Conservation (phyloP, 1,140 invertebrate species). For the Hycleus cichorii region DNA sequence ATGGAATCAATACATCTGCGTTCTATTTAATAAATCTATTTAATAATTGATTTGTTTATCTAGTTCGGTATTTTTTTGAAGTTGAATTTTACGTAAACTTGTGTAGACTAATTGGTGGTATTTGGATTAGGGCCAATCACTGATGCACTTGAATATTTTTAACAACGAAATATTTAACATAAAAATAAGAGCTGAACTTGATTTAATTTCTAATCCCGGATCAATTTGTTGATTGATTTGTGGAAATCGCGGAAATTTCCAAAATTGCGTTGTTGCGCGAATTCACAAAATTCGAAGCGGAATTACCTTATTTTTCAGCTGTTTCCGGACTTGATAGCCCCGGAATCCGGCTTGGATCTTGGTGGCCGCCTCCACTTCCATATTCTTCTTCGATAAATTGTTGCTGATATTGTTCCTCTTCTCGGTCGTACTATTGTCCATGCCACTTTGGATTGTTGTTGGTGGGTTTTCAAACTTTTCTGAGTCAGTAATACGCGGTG, state of each 20-base stretch:
- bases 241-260: neutral
- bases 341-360: slow-evolving; percentile 69
- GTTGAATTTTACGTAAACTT: too few relatives aligned
- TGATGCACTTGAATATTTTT: neutral
- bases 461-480: slow-evolving; percentile 4
- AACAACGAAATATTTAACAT: neutral
- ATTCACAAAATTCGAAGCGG: too few relatives aligned
- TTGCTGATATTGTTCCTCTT: slow-evolving; percentile 28
- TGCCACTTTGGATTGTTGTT: slow-evolving; percentile 5
- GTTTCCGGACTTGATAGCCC: slow-evolving; percentile 62
- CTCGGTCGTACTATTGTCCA: slow-evolving; percentile 14
- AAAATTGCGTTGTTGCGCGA: too few relatives aligned
- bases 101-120: too few relatives aligned
- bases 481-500: slow-evolving; percentile 10
- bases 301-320: slow-evolving; percentile 44
- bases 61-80: too few relatives aligned
- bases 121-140: too few relatives aligned
- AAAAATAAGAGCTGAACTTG: neutral
- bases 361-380: slow-evolving; percentile 54
- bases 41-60: neutral
- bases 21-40: neutral
- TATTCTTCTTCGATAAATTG: slow-evolving; percentile 25
- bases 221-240: neutral
- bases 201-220: neutral
- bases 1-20: neutral